Conservation (phyloP, 2,888 invertebrate species). For the Epinotia brunnichana region DNA sequence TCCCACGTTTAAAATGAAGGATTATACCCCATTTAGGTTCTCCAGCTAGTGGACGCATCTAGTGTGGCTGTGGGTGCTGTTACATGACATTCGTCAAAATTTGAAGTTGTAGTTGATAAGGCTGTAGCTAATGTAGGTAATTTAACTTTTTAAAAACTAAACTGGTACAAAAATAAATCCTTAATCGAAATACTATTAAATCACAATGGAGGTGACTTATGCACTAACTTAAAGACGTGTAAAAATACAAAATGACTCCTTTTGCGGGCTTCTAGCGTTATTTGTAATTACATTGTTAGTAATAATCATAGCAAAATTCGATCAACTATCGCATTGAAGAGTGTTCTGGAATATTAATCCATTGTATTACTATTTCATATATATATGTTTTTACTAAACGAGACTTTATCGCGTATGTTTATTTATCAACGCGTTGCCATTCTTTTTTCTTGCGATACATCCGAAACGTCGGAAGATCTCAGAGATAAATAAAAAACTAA, state of each 20-base stretch:
- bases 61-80: not conserved
- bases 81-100: not conserved
- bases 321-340: not conserved
- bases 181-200: constrained; percentile 68
- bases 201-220: constrained; percentile 78
- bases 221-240: constrained; percentile 51
- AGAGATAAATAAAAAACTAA: no score
- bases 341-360: not conserved
- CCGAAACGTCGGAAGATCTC: no score
- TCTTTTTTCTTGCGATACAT: no score
- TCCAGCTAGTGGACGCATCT: not conserved
- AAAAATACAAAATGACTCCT: constrained; percentile 15
- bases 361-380: not conserved
- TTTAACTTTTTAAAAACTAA: constrained; percentile 54
- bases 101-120: not conserved
- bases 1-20: not conserved
- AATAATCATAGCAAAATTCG: not conserved
- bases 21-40: no score
- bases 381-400: no score
- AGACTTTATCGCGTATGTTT: no score
- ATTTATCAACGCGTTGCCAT: no score
- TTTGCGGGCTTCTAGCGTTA: constrained; percentile 7
- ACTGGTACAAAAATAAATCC: constrained; percentile 77
- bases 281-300: not conserved
- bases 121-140: not conserved